Evolutionary conservation across 2,797 vertebrate genomes (phyloP), one percentile per base, ranked within the genome.

Genomic region (Sebastes steindachneri): DNA sequence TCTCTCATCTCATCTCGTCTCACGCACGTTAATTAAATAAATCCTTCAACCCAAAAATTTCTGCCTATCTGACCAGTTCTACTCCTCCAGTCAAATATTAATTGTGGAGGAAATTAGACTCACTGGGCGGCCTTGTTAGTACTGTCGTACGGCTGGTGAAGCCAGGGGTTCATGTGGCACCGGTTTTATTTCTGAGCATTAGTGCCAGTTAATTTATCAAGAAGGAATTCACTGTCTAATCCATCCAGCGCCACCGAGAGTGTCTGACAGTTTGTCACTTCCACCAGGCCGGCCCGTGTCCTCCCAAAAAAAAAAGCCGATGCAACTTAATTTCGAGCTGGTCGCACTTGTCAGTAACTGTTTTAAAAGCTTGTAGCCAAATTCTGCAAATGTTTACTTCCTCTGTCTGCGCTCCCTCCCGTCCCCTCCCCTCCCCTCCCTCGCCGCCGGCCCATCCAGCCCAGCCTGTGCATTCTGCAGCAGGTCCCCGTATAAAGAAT

Each of bases 131-230:
- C 73, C 85, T 88, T 92, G 90, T 95, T 91, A 92, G 87, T 59
- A 9, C 85, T 84, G 86, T 86, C 78, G 35, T 75, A 75, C 23
- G 64, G 85, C 80, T 85, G 79, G 81, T 80, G 90, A 85, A 88
- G 86, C 87, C 79, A 41, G 82, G 54, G 84, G 75, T 90, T 93
- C 82, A 72, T 66, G 57, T 79, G 73, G 65, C 75, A 68, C 78
- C 9, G 29, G 62, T 89, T 94, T 85, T 86, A 85, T 90, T 92
- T 89, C 85, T 86, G 88, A 86, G 85, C 84, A 90, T 94, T 90
- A 91, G 89, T 80, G 92, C 77, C 93, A 94, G 90, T 94, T 93
- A 91, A 89, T 94, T 93, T 91, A 92, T 94, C 89, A 88, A 82
- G 80, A 89, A 83, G 66, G 78, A 89, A 92, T 91, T 92, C 79